Evolutionary conservation across 2,113 vertebrate species (phyloP).

Genomic region (Tiliqua scincoides): DNA sequence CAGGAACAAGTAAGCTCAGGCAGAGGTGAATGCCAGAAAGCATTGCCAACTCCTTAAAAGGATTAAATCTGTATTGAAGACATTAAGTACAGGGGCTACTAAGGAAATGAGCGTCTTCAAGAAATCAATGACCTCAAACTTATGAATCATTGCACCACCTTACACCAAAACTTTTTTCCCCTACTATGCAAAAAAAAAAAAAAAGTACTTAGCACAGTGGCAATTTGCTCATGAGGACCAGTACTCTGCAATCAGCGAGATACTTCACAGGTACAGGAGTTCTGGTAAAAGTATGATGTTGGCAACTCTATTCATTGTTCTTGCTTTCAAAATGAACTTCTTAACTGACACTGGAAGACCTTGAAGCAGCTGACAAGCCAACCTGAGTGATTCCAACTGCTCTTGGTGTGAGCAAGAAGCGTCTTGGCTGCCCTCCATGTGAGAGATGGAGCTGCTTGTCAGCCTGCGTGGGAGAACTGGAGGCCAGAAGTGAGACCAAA

Average conservation of each 20-base stretch:
- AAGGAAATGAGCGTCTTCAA: slow-evolving; percentile 54
- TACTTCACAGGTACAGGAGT: background rate
- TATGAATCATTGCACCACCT: slow-evolving; percentile 53
- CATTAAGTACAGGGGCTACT: slow-evolving; percentile 36
- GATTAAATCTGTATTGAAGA: slow-evolving; percentile 36
- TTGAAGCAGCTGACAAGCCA: too few relatives aligned
- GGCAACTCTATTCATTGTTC: background rate
- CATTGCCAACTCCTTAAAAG: slow-evolving; percentile 39
- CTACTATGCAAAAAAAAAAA: slow-evolving; percentile 25
- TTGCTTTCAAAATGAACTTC: too few relatives aligned
- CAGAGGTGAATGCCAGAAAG: slow-evolving; percentile 27
- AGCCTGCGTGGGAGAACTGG: too few relatives aligned
- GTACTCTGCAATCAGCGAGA: background rate
- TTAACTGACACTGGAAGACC: too few relatives aligned
- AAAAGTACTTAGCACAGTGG: background rate
- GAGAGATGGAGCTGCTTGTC: too few relatives aligned
- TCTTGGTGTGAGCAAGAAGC: too few relatives aligned
- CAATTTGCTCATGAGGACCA: background rate
- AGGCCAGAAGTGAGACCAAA: too few relatives aligned
- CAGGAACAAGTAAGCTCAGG: slow-evolving; percentile 25
- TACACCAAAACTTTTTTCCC: slow-evolving; percentile 8
- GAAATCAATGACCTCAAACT: background rate
- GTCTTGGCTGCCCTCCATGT: too few relatives aligned
- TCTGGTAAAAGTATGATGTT: background rate
- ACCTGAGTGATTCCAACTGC: too few relatives aligned